Evolutionary conservation across 2,797 vertebrate species (phyloP).

Genomic region (Clarias fuscus): DNA sequence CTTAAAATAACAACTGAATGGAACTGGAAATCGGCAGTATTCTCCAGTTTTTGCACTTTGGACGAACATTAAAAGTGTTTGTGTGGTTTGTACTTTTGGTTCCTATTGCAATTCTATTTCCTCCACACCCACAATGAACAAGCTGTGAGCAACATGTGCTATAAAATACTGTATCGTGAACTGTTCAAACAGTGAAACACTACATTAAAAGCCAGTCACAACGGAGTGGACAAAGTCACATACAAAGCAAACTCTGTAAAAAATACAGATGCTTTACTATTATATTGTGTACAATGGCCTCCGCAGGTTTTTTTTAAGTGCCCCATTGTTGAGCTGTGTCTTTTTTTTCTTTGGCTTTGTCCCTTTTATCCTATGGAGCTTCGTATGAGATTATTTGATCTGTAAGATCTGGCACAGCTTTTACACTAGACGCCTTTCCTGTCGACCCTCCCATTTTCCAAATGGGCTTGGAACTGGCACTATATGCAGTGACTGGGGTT

Average conservation of each 20-base stretch:
- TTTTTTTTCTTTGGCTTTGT: no score
- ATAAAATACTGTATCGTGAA: not conserved
- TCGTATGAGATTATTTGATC: no score
- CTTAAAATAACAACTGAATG: no score
- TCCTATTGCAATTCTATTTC: not conserved
- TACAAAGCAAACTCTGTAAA: no score
- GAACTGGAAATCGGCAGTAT: no score
- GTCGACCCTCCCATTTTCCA: no score
- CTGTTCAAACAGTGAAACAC: not conserved
- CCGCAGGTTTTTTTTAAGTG: not conserved
- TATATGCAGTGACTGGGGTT: no score
- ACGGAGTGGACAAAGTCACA: not conserved
- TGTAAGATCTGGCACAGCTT: no score
- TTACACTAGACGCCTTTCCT: no score
- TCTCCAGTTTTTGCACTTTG: not conserved
- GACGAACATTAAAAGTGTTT: not conserved
- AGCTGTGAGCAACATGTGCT: not conserved
- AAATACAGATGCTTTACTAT: not conserved
- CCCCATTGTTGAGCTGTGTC: not conserved
- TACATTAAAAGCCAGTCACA: not conserved
- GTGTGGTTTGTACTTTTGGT: not conserved
- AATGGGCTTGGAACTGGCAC: no score
- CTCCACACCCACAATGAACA: not conserved
- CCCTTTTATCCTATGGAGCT: no score
- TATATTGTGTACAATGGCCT: not conserved